phyloP scores from a whole-genome alignment of 2,888 invertebrate species.

The Tinea semifulvella region DNA sequence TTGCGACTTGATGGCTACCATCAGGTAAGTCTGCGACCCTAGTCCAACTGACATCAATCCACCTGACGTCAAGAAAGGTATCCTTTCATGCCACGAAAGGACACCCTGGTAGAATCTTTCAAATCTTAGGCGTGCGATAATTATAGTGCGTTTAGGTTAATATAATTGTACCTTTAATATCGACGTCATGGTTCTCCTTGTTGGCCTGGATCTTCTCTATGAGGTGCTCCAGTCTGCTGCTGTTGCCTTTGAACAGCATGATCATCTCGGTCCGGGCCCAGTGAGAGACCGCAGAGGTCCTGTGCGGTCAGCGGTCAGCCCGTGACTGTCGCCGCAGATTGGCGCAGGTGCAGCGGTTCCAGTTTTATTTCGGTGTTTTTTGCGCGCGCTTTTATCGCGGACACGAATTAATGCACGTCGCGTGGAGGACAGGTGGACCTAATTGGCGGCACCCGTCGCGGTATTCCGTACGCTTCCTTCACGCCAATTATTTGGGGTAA shows the following conservation, averaged over 20 bases:
- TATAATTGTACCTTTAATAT: conserved; percentile 51
- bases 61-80: no score
- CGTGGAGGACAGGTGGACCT: conserved; percentile 57
- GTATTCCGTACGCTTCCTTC: conserved; percentile 39
- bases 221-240: conserved; percentile 82
- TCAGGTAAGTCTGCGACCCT: no score
- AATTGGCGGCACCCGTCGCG: conserved; percentile 49
- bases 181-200: conserved; percentile 75
- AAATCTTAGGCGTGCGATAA: no score
- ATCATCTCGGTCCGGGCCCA: conserved; percentile 40
- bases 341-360: conserved; percentile 60
- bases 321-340: conserved; percentile 28
- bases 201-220: conserved; percentile 89
- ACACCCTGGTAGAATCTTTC: no score
- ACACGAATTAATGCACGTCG: conserved; percentile 56
- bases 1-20: no score
- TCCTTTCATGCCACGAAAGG: no score
- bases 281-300: neutral
- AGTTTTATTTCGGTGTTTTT: conserved; percentile 56
- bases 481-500: conserved; percentile 61
- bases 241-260: conserved; percentile 90
- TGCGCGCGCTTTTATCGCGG: conserved; percentile 46
- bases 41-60: no score
- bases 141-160: neutral
- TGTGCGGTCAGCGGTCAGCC: conserved; percentile 12